Evolutionary conservation across 2,888 invertebrate genomes (phyloP).

Genomic region (Drosophila neonasuta): DNA sequence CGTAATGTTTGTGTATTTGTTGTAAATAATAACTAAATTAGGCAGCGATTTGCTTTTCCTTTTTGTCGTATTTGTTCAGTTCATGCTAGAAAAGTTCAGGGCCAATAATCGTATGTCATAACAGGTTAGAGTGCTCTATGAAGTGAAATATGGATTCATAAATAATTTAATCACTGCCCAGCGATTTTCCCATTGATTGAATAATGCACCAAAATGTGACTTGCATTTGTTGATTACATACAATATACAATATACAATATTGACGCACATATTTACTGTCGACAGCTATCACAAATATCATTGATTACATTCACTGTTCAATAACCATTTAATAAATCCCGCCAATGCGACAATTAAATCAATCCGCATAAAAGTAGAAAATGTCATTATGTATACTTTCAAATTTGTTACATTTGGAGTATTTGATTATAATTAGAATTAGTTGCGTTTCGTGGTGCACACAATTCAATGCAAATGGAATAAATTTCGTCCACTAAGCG

Average conservation of each 20-base stretch:
- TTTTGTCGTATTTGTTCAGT: slow-evolving; percentile 11
- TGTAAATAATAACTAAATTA: slow-evolving; percentile 73
- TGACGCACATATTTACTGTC: background rate
- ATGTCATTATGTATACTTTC: too few relatives aligned
- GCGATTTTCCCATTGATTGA: slow-evolving; percentile 7
- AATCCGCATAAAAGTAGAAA: background rate
- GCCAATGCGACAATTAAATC: background rate
- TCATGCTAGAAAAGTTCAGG: slow-evolving; percentile 29
- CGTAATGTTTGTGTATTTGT: slow-evolving; percentile 61
- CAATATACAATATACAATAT: too few relatives aligned
- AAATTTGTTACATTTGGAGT: too few relatives aligned
- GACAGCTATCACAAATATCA: slow-evolving; percentile 11
- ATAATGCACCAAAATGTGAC: slow-evolving; percentile 27
- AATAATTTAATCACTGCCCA: slow-evolving; percentile 34
- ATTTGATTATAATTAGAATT: too few relatives aligned
- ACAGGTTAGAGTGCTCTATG: slow-evolving; percentile 21
- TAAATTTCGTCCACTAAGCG: too few relatives aligned
- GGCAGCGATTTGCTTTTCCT: slow-evolving; percentile 52
- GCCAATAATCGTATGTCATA: slow-evolving; percentile 39
- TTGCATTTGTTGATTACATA: slow-evolving; percentile 28
- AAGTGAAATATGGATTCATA: slow-evolving; percentile 22
- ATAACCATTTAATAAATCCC: slow-evolving; percentile 15
- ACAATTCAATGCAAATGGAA: too few relatives aligned
- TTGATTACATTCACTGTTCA: slow-evolving; percentile 21
- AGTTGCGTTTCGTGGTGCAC: too few relatives aligned